Conservation (phyloP, 2,888 invertebrate genomes). For the Arrhopalites spinosus region DNA sequence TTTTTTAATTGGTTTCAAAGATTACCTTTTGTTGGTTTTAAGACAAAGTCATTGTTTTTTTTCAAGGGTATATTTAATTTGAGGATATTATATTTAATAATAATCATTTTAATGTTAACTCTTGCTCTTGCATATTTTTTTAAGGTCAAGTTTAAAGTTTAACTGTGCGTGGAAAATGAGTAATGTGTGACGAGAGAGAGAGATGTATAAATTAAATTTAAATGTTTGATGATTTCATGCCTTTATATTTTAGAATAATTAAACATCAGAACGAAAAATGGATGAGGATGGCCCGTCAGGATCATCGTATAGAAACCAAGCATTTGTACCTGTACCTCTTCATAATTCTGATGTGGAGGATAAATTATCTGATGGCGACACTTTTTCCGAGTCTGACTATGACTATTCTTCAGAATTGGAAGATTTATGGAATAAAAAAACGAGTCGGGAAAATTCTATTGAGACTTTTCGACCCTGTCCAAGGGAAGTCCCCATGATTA, state of each 20-base stretch:
- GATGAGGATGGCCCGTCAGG: neutral
- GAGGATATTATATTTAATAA: too few species aligned
- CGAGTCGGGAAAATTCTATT: slow-evolving; percentile 10
- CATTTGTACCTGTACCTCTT: neutral
- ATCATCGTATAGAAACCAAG: neutral
- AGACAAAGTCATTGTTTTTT: too few species aligned
- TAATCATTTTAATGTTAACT: too few species aligned
- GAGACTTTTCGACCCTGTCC: neutral
- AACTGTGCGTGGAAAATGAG: too few species aligned
- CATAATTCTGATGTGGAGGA: slow-evolving; percentile 7
- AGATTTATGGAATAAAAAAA: slow-evolving; percentile 22
- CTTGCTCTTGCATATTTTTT: too few species aligned
- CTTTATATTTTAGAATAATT: neutral
- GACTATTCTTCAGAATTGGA: slow-evolving; percentile 31
- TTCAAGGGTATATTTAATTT: too few species aligned
- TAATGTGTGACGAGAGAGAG: too few species aligned
- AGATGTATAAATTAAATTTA: too few species aligned
- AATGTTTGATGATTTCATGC: too few species aligned
- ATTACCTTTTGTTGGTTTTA: too few species aligned
- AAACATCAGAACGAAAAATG: neutral
- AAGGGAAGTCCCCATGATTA: slow-evolving; percentile 9
- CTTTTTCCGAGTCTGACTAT: slow-evolving; percentile 22
- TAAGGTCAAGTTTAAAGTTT: too few species aligned
- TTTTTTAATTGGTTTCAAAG: too few species aligned
- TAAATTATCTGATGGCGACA: neutral